Conservation (phyloP, 1,140 invertebrate species). For the Bombus terrestris region DNA sequence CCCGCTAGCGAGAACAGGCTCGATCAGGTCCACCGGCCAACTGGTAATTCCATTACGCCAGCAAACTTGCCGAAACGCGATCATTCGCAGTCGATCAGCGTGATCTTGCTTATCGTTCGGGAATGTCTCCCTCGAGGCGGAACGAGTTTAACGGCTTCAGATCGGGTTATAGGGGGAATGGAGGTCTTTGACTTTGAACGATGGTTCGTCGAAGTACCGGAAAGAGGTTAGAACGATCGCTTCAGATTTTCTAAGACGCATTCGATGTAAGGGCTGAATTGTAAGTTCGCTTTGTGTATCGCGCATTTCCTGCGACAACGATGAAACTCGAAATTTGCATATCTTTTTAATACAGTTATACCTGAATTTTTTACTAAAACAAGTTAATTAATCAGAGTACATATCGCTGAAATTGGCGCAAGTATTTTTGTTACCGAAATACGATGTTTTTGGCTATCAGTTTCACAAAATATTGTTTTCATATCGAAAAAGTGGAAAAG, state of each 20-base stretch:
- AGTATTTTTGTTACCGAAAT: too few relatives aligned
- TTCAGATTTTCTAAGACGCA: neutral
- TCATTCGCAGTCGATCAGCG: conserved; percentile 28
- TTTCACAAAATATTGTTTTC: too few relatives aligned
- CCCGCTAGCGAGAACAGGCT: conserved; percentile 5
- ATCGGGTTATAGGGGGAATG: too few relatives aligned
- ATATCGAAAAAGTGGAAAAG: too few relatives aligned
- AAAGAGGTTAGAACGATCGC: neutral
- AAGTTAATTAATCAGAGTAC: too few relatives aligned
- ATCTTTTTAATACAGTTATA: too few relatives aligned
- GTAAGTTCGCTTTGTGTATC: too few relatives aligned
- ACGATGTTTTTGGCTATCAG: too few relatives aligned
- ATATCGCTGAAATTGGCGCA: too few relatives aligned
- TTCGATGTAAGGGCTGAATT: neutral
- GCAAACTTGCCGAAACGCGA: conserved; percentile 33
- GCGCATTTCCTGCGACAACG: too few relatives aligned
- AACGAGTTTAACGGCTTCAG: neutral
- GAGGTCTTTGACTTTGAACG: neutral
- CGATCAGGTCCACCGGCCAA: neutral
- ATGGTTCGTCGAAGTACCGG: neutral
- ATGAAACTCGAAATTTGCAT: too few relatives aligned
- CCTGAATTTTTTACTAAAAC: too few relatives aligned
- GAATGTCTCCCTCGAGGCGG: neutral
- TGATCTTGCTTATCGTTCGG: conserved; percentile 6
- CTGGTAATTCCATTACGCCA: conserved; percentile 50